Conservation (phyloP, 2,797 vertebrate species). For the Epinephelus coioides region DNA sequence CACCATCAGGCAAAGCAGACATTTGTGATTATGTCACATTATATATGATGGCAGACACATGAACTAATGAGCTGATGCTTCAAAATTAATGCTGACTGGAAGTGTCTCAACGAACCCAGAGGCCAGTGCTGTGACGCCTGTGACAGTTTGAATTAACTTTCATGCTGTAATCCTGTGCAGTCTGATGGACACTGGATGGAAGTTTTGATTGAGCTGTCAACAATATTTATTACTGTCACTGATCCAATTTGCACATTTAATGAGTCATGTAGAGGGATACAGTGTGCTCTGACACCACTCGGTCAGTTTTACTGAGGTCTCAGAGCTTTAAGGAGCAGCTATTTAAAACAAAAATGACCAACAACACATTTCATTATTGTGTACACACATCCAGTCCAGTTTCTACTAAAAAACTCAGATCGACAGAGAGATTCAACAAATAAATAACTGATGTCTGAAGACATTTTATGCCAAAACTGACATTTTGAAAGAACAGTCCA, state of each 20-base stretch:
- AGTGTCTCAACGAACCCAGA: slow-evolving; percentile 8
- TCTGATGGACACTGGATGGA: slow-evolving; percentile 34
- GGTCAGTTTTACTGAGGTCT: neutral
- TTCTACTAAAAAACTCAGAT: neutral
- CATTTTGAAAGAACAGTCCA: neutral
- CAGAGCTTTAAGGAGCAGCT: neutral
- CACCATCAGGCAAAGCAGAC: neutral
- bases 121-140: slow-evolving; percentile 23
- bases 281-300: neutral
- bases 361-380: neutral
- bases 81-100: slow-evolving; percentile 8
- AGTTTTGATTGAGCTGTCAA: slow-evolving; percentile 48
- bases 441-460: neutral
- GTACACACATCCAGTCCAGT: neutral
- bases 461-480: slow-evolving; percentile 17
- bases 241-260: slow-evolving; percentile 40
- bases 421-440: neutral
- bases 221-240: slow-evolving; percentile 46
- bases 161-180: slow-evolving; percentile 41
- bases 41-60: slow-evolving; percentile 13
- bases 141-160: slow-evolving; percentile 36
- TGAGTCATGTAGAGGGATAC: slow-evolving; percentile 13
- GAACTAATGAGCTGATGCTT: neutral
- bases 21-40: slow-evolving; percentile 24
- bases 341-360: neutral